phyloP scores from a whole-genome alignment of 2,888 invertebrate genomes.

The Pammene aurita region DNA sequence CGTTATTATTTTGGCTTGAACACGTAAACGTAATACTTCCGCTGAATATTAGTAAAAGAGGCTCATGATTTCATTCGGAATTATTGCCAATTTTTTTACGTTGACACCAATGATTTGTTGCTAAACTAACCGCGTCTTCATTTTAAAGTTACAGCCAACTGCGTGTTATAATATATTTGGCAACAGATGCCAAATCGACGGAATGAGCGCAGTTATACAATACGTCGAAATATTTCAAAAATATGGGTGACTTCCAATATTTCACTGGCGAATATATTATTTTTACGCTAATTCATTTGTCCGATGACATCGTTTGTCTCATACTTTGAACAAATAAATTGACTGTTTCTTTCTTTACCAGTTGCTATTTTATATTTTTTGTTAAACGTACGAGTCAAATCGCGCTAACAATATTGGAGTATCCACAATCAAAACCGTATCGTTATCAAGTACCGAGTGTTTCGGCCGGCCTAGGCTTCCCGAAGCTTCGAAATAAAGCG shows the following conservation, averaged over 20 bases:
- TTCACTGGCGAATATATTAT: conserved; percentile 7
- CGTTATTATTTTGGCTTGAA: not conserved
- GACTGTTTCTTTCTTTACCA: no score
- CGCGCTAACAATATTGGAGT: no score
- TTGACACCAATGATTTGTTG: conserved; percentile 35
- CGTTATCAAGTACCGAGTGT: no score
- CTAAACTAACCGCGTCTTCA: conserved; percentile 32
- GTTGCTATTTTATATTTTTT: no score
- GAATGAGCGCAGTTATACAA: conserved; percentile 37
- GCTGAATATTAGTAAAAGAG: conserved; percentile 6
- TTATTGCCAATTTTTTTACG: conserved; percentile 35
- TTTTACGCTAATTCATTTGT: conserved; percentile 13
- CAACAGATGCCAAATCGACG: conserved; percentile 31
- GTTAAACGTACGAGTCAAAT: no score
- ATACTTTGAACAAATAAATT: not conserved
- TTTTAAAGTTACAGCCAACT: conserved; percentile 35
- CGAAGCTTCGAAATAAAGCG: no score
- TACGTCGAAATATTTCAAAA: conserved; percentile 31
- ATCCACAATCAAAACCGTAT: not conserved
- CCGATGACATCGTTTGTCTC: conserved; percentile 18
- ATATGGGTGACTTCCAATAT: conserved; percentile 20
- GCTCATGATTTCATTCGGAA: conserved; percentile 24
- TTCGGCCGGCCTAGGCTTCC: no score
- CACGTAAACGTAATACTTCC: not conserved
- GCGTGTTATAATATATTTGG: conserved; percentile 33